Conservation (phyloP, 2,888 invertebrate genomes). For the Urechis unicinctus region DNA sequence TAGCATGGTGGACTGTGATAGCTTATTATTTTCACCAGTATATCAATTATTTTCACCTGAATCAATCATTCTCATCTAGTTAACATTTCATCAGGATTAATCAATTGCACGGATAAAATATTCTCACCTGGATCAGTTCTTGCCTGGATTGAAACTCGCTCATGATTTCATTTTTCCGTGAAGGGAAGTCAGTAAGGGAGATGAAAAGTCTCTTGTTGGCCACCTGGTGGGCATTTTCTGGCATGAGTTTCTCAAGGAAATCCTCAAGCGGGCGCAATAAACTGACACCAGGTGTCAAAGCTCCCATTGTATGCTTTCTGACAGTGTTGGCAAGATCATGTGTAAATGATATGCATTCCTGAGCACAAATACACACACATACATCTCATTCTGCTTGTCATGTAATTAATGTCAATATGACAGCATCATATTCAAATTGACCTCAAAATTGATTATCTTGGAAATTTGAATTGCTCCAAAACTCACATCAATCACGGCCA, state of each 20-base stretch:
- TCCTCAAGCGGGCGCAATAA: slow-evolving; percentile 80
- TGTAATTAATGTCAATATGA: not conserved
- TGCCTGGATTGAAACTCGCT: slow-evolving; percentile 83
- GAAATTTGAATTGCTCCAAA: not conserved
- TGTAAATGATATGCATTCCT: slow-evolving; percentile 83
- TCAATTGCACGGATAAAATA: slow-evolving; percentile 13
- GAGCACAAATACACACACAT: slow-evolving; percentile 51
- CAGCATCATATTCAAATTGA: not conserved
- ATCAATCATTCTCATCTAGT: too few relatives aligned
- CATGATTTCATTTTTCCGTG: slow-evolving; percentile 85
- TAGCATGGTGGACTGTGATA: slow-evolving; percentile 17
- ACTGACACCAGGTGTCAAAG: slow-evolving; percentile 91
- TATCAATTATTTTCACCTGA: too few relatives aligned
- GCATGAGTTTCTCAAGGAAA: slow-evolving; percentile 64
- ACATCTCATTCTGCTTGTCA: not conserved
- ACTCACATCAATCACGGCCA: slow-evolving; percentile 32
- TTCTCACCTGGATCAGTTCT: slow-evolving; percentile 85
- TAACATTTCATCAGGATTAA: too few relatives aligned
- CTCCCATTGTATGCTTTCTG: slow-evolving; percentile 74
- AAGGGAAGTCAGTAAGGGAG: slow-evolving; percentile 87
- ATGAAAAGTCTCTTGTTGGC: slow-evolving; percentile 88
- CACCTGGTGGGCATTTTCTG: slow-evolving; percentile 71
- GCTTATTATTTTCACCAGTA: too few relatives aligned
- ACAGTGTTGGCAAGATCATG: slow-evolving; percentile 82
- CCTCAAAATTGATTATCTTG: too few relatives aligned